Evolutionary conservation across 64 coral and sea anemone species (phyloP).

Genomic region (Pocillopora damicornis): DNA sequence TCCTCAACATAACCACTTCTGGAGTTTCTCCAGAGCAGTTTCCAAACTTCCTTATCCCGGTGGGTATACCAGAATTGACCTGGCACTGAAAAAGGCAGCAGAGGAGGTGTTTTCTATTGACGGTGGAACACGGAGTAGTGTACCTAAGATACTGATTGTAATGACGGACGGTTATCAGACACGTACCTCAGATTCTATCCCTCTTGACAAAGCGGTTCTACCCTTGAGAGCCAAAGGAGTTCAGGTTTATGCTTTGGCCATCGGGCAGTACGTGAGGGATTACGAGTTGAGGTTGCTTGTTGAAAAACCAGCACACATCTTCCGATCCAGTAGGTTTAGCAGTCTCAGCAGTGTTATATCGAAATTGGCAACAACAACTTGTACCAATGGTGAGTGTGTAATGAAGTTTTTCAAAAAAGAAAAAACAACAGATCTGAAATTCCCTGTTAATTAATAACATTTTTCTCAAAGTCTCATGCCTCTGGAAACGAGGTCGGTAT

Average conservation of each 20-base stretch:
- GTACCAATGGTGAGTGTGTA: constrained; percentile 36
- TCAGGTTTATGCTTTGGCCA: constrained; percentile 40
- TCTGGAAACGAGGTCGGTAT: no score
- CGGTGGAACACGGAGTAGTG: background rate
- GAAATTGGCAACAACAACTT: background rate
- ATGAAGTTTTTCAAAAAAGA: no score
- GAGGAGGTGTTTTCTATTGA: background rate
- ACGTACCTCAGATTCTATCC: background rate
- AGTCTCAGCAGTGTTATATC: background rate
- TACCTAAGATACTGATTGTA: constrained; percentile 46
- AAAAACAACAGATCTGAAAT: background rate
- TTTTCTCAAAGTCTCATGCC: no score
- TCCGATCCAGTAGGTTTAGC: constrained; percentile 12
- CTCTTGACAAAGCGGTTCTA: constrained; percentile 37
- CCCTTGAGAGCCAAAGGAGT: constrained; percentile 37
- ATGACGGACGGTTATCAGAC: constrained; percentile 56
- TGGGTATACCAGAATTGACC: constrained; percentile 43
- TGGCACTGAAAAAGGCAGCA: constrained; percentile 44
- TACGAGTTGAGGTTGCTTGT: constrained; percentile 44
- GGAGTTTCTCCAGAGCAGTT: background rate
- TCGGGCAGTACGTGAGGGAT: constrained; percentile 6
- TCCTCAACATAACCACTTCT: background rate
- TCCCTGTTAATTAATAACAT: no score
- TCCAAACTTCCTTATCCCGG: background rate
- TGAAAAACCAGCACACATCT: constrained; percentile 21